Evolutionary conservation across 2,888 invertebrate genomes (phyloP), one percentile per base, ranked within the genome.

Genomic region (Cartodere bifasciata): DNA sequence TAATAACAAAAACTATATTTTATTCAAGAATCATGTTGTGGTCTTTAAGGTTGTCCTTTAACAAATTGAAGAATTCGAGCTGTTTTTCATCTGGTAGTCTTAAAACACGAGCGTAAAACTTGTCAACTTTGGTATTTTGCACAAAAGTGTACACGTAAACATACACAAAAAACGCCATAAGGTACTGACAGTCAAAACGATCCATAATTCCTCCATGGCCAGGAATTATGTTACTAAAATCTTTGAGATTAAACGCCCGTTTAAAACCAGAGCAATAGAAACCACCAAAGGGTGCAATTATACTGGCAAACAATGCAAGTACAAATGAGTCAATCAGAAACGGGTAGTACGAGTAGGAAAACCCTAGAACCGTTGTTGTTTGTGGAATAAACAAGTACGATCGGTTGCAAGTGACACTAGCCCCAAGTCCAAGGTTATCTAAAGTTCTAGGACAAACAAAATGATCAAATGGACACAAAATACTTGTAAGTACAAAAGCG

Each of bases 131-230:
- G 31, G 87, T 80, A 47, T 81, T 83, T 56, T 83, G 82, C 50
- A 97, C 88, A 67, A 98, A 97, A 60, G 91, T 91, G n/a, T 38
- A 36, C 12, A 23, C 9, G 85, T 86, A 97, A 11, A 97, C 97
- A 63, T 98, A 94, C 25, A 98, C 94, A 67, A 99, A 98, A 16
- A 95, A 95, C 23, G 95, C 97, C 97, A 98, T 98, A 41, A 99
- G 72, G 65, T 94, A 94, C 65, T 99, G 98, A 60, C 98, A 99
- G 65, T 98, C 97, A 67, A 98, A 97, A 41, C 98, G 78, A 63
- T 98, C 98, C 91, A 98, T 92, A 49, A 98, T 88, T 24, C 98
- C 98, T 40, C 98, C 98, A 67, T 98, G 98, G 1, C 98, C 98
- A 11, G 98, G 98, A 56, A 98, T 97, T 47, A 94, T 82, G 60